phyloP scores from a whole-genome alignment of 2,888 invertebrate species.

The Sceliomorpha sp. region DNA sequence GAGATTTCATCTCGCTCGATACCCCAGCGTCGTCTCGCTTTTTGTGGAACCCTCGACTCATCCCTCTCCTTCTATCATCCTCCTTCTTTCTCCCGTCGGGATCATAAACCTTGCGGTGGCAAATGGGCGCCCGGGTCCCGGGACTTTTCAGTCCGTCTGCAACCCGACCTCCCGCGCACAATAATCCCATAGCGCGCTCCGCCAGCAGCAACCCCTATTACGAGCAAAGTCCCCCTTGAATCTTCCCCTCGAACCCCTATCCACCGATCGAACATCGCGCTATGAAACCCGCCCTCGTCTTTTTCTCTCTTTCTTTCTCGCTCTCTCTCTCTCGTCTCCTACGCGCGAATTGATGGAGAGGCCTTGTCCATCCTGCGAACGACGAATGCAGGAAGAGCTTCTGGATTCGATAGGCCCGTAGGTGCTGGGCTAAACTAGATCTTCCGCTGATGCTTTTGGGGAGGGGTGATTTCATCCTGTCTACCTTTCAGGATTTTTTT shows the following conservation, averaged over 20 bases:
- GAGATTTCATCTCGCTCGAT: conserved; percentile 41
- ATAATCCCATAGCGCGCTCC: conserved; percentile 74
- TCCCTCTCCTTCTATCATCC: conserved; percentile 23
- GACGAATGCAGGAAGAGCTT: no score
- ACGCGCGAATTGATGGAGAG: conserved; percentile 70
- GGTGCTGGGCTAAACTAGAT: no score
- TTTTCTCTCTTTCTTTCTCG: no score
- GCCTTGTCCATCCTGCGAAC: no score
- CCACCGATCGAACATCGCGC: conserved; percentile 30
- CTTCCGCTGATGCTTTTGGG: no score
- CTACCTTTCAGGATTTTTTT: no score
- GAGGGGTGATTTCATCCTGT: no score
- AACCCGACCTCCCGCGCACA: conserved; percentile 68
- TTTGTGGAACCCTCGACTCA: conserved; percentile 31
- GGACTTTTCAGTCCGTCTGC: conserved; percentile 73
- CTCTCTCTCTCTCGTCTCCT: no score
- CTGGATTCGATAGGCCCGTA: no score
- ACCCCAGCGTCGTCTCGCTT: conserved; percentile 34
- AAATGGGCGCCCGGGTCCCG: conserved; percentile 70
- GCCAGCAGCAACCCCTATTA: conserved; percentile 70
- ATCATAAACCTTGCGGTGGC: conserved; percentile 74
- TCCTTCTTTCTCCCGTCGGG: no score
- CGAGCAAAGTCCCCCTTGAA: conserved; percentile 54
- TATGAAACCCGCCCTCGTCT: conserved; percentile 52
- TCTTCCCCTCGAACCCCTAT: no score